A percentile compares a stretch with the other conserved stretches of the same genome.
These are phyloP conservation scores for Physella acuta DNA, from an alignment of 1,140 invertebrate species.

Conservation along the genomic window DNA sequence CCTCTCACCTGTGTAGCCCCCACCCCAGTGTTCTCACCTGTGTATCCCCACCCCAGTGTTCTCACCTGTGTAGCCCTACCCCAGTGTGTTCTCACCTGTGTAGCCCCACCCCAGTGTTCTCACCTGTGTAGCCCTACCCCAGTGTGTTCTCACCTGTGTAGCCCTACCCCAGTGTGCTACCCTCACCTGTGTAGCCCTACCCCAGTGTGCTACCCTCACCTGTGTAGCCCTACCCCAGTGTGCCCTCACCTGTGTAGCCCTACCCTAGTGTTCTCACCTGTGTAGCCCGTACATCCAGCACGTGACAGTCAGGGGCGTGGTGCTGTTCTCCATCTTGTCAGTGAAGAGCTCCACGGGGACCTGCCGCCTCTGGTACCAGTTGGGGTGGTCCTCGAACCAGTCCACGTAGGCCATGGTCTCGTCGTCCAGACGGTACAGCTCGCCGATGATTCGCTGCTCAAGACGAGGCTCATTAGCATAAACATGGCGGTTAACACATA, in stretches of 20 bases:
- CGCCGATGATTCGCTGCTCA: conserved; percentile 19
- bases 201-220: too few relatives aligned
- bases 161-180: too few relatives aligned
- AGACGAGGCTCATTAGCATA: too few relatives aligned
- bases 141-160: not conserved
- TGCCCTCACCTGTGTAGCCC: not conserved
- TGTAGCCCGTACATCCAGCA: conserved; percentile 8
- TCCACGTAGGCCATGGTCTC: conserved; percentile 9
- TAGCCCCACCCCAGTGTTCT: not conserved
- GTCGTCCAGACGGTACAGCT: conserved; percentile 9
- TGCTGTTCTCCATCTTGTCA: not conserved
- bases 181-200: too few relatives aligned
- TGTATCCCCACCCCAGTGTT: too few relatives aligned
- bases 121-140: not conserved
- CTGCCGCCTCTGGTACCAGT: conserved; percentile 9
- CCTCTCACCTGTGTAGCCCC: not conserved
- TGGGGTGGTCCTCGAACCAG: conserved; percentile 12
- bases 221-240: not conserved
- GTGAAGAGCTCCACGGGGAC: conserved; percentile 5
- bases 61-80: too few relatives aligned
- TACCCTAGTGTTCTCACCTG: not conserved
- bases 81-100: not conserved
- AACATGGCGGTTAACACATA: too few relatives aligned
- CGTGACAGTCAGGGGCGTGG: not conserved
- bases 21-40: not conserved